Evolutionary conservation across 2,113 vertebrate species (phyloP).

Genomic region (Lepisosteus osseus): DNA sequence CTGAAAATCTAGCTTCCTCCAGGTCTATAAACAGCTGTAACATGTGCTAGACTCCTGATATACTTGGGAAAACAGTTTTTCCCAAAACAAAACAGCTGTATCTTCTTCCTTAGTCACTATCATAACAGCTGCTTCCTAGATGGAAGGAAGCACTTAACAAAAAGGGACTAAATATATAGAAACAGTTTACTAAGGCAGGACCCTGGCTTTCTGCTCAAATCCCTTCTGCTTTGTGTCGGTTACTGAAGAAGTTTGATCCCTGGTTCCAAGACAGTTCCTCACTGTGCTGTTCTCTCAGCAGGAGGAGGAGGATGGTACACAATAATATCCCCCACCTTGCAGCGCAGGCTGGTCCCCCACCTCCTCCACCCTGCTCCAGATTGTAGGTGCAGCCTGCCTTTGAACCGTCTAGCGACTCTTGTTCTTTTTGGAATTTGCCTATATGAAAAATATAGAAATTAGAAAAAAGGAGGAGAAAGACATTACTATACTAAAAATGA

Average conservation of each 20-base stretch:
- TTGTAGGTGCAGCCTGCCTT: conserved; percentile 23
- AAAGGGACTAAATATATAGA: conserved; percentile 31
- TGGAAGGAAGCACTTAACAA: conserved; percentile 33
- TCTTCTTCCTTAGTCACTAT: conserved; percentile 13
- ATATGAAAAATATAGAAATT: conserved; percentile 17
- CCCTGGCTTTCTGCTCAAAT: conserved; percentile 12
- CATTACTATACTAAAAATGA: neutral
- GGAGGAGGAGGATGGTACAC: too few species aligned
- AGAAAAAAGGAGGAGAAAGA: neutral
- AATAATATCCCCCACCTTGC: too few species aligned
- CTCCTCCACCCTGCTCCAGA: conserved; percentile 20
- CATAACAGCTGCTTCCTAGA: conserved; percentile 41
- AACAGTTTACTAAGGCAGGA: conserved; percentile 31
- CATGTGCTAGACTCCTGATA: too few species aligned
- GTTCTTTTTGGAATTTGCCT: conserved; percentile 96
- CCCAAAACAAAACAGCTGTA: conserved; percentile 5
- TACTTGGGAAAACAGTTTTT: neutral
- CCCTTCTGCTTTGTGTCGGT: conserved; percentile 20
- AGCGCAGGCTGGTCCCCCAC: neutral
- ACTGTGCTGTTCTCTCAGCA: neutral
- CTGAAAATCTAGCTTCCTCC: too few species aligned
- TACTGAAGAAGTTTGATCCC: conserved; percentile 22
- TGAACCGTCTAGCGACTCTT: conserved; percentile 78
- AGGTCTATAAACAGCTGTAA: too few species aligned
- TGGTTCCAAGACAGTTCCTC: neutral